Conservation (phyloP, 2,888 invertebrate genomes). For the Gastracanthus pulcherrimus region DNA sequence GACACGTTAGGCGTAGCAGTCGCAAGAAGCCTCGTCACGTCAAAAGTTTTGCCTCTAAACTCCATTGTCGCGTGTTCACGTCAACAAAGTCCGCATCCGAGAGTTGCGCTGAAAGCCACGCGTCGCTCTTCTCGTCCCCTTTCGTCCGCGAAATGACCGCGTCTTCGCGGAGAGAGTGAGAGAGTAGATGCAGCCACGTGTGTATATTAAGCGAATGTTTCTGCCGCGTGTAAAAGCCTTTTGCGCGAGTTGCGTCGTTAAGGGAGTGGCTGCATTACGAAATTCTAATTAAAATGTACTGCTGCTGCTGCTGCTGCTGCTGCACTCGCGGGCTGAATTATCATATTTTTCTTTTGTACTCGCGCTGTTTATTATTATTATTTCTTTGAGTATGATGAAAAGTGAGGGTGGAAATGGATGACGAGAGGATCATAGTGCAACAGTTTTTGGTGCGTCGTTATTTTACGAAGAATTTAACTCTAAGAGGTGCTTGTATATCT, state of each 20-base stretch:
- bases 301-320: neutral
- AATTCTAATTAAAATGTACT: slow-evolving; percentile 53
- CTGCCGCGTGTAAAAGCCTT: slow-evolving; percentile 34
- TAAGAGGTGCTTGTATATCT: neutral
- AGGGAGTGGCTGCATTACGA: slow-evolving; percentile 27
- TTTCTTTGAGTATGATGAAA: neutral
- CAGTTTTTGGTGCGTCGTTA: too few species aligned
- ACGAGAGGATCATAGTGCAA: too few species aligned
- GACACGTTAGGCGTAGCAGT: neutral
- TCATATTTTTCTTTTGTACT: neutral
- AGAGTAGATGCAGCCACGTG: neutral
- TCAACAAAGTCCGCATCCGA: neutral
- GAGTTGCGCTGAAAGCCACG: slow-evolving; percentile 8
- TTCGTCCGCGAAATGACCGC: slow-evolving; percentile 29
- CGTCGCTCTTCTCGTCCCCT: slow-evolving; percentile 7
- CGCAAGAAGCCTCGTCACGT: neutral
- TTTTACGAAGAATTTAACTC: neutral
- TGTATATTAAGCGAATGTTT: slow-evolving; percentile 31
- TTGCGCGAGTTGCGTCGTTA: slow-evolving; percentile 35
- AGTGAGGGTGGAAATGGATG: too few species aligned
- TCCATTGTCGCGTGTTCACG: neutral
- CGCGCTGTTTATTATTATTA: neutral
- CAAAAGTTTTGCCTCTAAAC: too few species aligned
- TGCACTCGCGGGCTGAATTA: neutral
- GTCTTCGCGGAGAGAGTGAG: slow-evolving; percentile 17